Percentiles rank a stretch among this genome's conserved stretches.
phyloP scores from a whole-genome alignment of 2,888 invertebrate genomes.

The Leptinotarsa tumamoca region DNA sequence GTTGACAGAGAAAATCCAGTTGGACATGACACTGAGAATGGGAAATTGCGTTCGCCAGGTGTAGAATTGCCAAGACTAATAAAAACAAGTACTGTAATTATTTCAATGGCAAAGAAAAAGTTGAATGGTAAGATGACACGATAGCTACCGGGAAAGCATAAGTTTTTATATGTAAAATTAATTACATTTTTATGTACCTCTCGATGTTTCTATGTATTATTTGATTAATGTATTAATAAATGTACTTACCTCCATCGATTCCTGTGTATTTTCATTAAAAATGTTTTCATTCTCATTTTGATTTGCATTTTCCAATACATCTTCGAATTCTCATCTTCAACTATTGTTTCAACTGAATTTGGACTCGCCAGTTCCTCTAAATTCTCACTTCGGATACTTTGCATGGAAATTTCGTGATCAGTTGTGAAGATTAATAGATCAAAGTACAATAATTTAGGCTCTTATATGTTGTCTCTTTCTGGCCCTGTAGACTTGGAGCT shows the following conservation, averaged over 20 bases:
- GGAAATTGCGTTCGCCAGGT: too few species aligned
- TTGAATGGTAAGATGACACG: constrained; percentile 2
- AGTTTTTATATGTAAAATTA: neutral
- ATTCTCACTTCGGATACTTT: constrained; percentile 6
- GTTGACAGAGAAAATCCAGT: constrained; percentile 8
- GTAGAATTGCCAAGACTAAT: neutral
- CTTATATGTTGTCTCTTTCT: constrained; percentile 27
- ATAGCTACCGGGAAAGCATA: neutral
- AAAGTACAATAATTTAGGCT: constrained; percentile 25
- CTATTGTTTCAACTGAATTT: neutral
- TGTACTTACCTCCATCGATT: too few species aligned
- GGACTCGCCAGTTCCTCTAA: constrained; percentile 7
- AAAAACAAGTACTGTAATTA: neutral
- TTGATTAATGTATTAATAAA: neutral
- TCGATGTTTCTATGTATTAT: neutral
- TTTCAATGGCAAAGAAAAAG: constrained; percentile 5
- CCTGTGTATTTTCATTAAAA: too few species aligned
- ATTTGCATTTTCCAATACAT: neutral
- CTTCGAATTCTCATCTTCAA: neutral
- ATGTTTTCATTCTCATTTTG: too few species aligned
- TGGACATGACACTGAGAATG: too few species aligned
- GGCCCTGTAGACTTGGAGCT: constrained; percentile 25
- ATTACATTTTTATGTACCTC: neutral
- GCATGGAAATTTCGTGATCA: constrained; percentile 15
- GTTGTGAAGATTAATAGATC: constrained; percentile 24